Conservation (phyloP, 2,113 vertebrate genomes). For the Seriola dumerili region DNA sequence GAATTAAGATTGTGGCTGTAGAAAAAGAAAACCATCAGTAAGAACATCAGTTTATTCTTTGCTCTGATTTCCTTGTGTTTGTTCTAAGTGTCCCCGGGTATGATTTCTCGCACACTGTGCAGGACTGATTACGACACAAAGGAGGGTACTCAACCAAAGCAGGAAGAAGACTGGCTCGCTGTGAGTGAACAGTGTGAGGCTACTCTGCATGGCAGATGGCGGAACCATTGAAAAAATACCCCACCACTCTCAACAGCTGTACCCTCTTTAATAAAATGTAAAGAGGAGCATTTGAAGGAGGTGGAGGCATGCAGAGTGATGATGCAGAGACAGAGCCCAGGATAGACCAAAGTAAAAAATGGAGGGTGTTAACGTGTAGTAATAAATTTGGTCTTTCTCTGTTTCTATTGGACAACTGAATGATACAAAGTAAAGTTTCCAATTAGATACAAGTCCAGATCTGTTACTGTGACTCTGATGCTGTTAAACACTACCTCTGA, state of each 20-base stretch:
- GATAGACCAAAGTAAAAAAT: slow-evolving; percentile 11
- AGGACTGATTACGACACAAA: slow-evolving; percentile 42
- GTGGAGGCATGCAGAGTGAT: background rate
- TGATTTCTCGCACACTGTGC: slow-evolving; percentile 36
- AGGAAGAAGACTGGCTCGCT: slow-evolving; percentile 31
- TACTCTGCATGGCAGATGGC: slow-evolving; percentile 48
- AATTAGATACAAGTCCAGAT: background rate
- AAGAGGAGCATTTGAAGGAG: slow-evolving; percentile 29
- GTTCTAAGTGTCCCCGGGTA: background rate
- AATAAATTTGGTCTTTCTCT: background rate
- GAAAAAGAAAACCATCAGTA: background rate
- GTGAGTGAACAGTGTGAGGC: slow-evolving; percentile 38
- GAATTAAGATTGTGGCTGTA: background rate
- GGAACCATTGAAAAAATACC: slow-evolving; percentile 32
- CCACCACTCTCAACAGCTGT: slow-evolving; percentile 45
- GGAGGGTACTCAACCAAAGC: slow-evolving; percentile 35
- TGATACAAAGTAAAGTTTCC: background rate
- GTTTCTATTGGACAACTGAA: background rate
- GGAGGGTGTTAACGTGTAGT: background rate
- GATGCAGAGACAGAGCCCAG: background rate
- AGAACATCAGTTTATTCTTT: slow-evolving; percentile 1
- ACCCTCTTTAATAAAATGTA: slow-evolving; percentile 44
- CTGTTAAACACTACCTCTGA: slow-evolving; percentile 1
- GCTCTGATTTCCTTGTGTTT: background rate
- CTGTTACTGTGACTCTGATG: background rate